phyloP scores from a whole-genome alignment of 2,797 vertebrate species.

The Bucorvus abyssinicus region DNA sequence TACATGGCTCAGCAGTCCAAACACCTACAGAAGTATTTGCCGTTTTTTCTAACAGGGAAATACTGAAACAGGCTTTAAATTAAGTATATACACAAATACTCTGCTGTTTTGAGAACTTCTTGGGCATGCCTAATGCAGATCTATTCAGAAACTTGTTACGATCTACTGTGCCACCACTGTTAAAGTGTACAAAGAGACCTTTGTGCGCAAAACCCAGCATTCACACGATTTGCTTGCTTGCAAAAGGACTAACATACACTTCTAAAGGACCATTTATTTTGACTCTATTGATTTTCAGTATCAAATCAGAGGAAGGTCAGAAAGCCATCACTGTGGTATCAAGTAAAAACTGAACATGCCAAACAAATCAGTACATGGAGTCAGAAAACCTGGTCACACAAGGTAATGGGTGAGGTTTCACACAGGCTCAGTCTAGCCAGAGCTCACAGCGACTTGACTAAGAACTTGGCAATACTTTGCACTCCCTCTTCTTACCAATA shows the following conservation, averaged over 20 bases:
- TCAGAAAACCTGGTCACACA: not conserved
- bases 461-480: not conserved
- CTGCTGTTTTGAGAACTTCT: slow-evolving; percentile 13
- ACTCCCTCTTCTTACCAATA: not conserved
- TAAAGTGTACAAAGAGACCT: not conserved
- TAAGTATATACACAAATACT: slow-evolving; percentile 35
- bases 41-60: slow-evolving; percentile 4
- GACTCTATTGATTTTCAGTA: not conserved
- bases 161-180: not conserved
- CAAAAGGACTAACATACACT: not conserved
- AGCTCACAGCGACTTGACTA: not conserved
- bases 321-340: not conserved
- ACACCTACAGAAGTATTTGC: not conserved
- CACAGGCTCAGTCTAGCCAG: not conserved
- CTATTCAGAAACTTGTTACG: not conserved
- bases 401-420: not conserved
- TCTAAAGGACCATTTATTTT: not conserved
- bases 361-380: not conserved
- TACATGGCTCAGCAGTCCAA: not conserved
- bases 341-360: not conserved
- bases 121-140: not conserved
- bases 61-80: slow-evolving; percentile 39
- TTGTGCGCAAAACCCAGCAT: not conserved
- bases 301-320: not conserved
- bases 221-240: not conserved